These are phyloP conservation scores for Lucilia sericata DNA, from an alignment of 1,140 invertebrate genomes.

Conservation along the genomic window DNA sequence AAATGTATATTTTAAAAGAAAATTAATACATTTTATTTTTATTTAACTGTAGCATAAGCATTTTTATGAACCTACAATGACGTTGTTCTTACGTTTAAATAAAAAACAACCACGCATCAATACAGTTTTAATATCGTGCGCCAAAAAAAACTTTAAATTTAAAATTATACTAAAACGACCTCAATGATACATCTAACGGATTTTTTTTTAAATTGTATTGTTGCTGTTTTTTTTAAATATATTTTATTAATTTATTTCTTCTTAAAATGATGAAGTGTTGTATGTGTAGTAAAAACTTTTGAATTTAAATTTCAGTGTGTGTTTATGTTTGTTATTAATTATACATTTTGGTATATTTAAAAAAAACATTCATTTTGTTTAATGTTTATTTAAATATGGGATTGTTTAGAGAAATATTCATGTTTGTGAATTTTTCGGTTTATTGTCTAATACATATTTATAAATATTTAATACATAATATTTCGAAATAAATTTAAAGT, in stretches of 20 bases:
- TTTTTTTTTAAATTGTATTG: not conserved
- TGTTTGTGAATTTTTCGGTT: too few species aligned
- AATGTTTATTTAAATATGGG: not conserved
- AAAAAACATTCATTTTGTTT: not conserved
- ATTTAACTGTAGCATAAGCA: not conserved
- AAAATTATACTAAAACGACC: not conserved
- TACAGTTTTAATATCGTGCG: not conserved
- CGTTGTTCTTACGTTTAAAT: not conserved
- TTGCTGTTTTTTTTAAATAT: not conserved
- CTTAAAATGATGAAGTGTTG: not conserved
- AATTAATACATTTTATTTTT: not conserved
- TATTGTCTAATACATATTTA: too few species aligned
- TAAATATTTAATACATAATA: too few species aligned
- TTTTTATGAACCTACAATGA: slow-evolving; percentile 3
- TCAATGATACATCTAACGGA: slow-evolving; percentile 22
- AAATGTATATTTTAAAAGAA: not conserved
- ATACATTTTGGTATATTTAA: not conserved
- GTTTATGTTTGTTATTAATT: not conserved
- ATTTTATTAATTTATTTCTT: not conserved
- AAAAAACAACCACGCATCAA: not conserved
- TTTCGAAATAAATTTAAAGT: too few species aligned
- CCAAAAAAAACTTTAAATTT: not conserved
- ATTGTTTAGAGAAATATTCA: not conserved
- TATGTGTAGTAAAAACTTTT: too few species aligned
- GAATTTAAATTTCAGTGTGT: not conserved